Evolutionary conservation across 1,140 invertebrate genomes (phyloP), one percentile per base, ranked within the genome.

Genomic region (Drosophila ambigua): DNA sequence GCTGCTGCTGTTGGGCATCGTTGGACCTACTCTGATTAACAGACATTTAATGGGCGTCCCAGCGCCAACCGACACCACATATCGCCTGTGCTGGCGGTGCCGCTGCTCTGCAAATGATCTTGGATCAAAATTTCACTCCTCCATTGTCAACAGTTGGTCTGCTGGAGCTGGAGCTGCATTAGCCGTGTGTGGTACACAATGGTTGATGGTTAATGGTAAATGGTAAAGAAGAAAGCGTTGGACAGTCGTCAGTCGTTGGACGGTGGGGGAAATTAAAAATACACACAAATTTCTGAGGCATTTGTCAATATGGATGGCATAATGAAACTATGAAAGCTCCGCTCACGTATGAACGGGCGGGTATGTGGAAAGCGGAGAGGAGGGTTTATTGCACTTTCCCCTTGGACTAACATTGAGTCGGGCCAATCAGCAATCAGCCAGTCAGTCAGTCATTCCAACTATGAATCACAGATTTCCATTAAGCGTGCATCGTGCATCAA

Each of bases 231-330:
- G 79, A 83, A 82, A 82, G 79, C 62, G 55, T 50, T 46, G n/a
- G 65, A 23, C 39, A 16, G 26, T 23, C 49, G 63, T 35, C 11
- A 39, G 4, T 39, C 35, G 35, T 39, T 13, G 11, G 35, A 39
- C 35, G 35, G 4, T 13, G 1, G 52, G 69, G 59, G 35, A 60
- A 54, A 75, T 65, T 79, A 66, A 71, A 75, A 71, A 58, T 65
- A 71, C 69, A 69, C 66, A 66, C 69, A 71, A 52, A 66, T 75
- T 62, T 59, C 66, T 46, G 41, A 63, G 69, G 52, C 65, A 77
- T 71, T 79, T 75, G 80, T 79, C 80, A 82, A 83, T 83, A 83
- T 66, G 69, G 71, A 59, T 71, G 63, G 71, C 65, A 72, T 74
- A 77, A 82, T 54, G 69, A 68, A 62, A 73, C 67, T 66, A 81